A percentile compares a stretch with the other conserved stretches of the same genome.
Conservation (phyloP, 2,888 invertebrate species). For the Yponomeuta evonymella region DNA sequence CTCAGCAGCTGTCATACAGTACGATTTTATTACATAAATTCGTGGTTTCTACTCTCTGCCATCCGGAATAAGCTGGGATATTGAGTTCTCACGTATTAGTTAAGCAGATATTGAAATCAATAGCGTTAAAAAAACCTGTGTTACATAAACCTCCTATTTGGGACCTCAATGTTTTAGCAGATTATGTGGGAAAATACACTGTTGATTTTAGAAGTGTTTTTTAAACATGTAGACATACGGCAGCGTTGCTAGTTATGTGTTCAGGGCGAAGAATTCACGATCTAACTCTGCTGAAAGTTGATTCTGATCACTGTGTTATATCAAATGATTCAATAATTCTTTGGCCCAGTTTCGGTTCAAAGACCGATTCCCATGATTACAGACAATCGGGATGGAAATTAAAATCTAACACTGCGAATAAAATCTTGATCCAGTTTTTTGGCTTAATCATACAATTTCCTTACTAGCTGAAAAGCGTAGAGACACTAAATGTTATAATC, state of each 20-base stretch:
- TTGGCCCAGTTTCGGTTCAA: conserved; percentile 23
- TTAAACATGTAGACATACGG: conserved; percentile 13
- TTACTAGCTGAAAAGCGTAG: too few species aligned
- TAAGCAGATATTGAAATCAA: conserved; percentile 25
- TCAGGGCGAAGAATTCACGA: conserved; percentile 25
- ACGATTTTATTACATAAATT: too few species aligned
- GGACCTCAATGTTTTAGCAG: conserved; percentile 21
- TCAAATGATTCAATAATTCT: conserved; percentile 19
- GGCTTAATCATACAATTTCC: too few species aligned
- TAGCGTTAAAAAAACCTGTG: conserved; percentile 11
- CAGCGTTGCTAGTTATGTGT: conserved; percentile 18
- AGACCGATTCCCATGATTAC: conserved; percentile 23
- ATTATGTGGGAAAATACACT: conserved; percentile 3
- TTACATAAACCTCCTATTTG: conserved; percentile 24
- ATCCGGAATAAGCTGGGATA: too few species aligned
- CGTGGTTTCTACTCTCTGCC: too few species aligned
- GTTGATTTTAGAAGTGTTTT: conserved; percentile 15
- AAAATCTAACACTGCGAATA: too few species aligned
- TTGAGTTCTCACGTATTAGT: conserved; percentile 17
- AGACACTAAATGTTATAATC: too few species aligned
- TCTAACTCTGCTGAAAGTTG: conserved; percentile 17
- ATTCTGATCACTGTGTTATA: conserved; percentile 11
- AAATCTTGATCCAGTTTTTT: too few species aligned
- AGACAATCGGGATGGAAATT: conserved; percentile 26
- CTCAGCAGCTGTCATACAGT: too few species aligned